These are phyloP conservation scores for Turritopsis rubra DNA, from an alignment of 30 jellyfish, hydroid and myxozoan species.

Conservation along the genomic window DNA sequence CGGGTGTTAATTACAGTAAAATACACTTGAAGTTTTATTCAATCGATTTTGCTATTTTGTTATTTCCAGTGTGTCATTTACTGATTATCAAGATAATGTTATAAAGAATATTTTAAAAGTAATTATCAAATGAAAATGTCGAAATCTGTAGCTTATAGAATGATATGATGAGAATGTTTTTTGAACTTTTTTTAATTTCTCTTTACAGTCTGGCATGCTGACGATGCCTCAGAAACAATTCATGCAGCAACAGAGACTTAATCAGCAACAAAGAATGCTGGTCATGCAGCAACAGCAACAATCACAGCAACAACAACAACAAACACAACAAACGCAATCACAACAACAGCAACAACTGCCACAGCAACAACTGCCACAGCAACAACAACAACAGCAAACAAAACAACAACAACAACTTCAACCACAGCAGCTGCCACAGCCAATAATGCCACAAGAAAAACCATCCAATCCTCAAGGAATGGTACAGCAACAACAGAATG, in stretches of 20 bases:
- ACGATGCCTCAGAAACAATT: background rate
- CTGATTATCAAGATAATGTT: too few relatives aligned
- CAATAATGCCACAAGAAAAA: background rate
- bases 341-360: background rate
- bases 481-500: background rate
- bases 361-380: background rate
- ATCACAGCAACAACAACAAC: background rate
- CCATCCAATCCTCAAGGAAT: background rate
- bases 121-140: too few relatives aligned
- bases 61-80: too few relatives aligned
- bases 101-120: too few relatives aligned
- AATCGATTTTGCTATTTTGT: too few relatives aligned
- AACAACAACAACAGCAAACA: background rate
- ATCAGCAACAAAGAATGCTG: background rate
- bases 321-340: background rate
- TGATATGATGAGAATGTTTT: too few relatives aligned
- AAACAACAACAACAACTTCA: background rate
- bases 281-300: background rate
- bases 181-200: too few relatives aligned
- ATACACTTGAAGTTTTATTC: too few relatives aligned
- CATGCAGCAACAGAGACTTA: background rate
- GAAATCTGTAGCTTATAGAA: too few relatives aligned
- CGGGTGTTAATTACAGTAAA: too few relatives aligned
- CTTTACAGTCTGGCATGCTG: background rate
- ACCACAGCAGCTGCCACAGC: conserved; percentile 1